These are phyloP conservation scores for Rhinophrynus dorsalis DNA, from an alignment of 2,797 vertebrate species.

Conservation along the genomic window DNA sequence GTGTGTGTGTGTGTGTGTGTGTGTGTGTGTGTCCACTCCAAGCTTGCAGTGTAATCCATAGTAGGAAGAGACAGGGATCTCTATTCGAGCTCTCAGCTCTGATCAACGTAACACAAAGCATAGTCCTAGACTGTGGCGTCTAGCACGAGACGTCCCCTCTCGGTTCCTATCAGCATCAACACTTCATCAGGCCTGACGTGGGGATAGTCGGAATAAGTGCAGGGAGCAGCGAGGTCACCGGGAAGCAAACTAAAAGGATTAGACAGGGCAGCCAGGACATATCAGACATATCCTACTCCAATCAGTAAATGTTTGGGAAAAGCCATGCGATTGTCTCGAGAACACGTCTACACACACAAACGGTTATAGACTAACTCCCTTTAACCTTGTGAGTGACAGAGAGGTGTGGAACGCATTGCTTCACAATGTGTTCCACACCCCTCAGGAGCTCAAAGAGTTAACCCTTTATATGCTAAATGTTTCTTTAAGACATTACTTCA, in stretches of 20 bases:
- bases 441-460: too few species aligned
- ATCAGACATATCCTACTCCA: conserved; percentile 43
- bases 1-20: too few species aligned
- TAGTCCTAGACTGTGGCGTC: conserved; percentile 41
- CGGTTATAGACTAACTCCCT: too few species aligned
- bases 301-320: conserved; percentile 1
- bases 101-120: conserved; percentile 50
- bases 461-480: too few species aligned
- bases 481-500: too few species aligned
- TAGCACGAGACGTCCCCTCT: conserved; percentile 56
- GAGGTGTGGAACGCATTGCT: too few species aligned
- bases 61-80: conserved; percentile 53
- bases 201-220: conserved; percentile 56
- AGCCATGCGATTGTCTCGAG: too few species aligned
- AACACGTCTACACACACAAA: too few species aligned
- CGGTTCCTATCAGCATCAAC: conserved; percentile 64
- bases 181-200: conserved; percentile 63
- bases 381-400: too few species aligned
- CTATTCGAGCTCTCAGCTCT: conserved; percentile 36
- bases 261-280: conserved; percentile 58
- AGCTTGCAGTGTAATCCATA: conserved; percentile 48
- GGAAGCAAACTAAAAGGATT: conserved; percentile 64
- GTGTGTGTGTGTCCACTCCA: too few species aligned
- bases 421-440: too few species aligned
- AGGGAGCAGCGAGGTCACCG: conserved; percentile 59